Percentiles rank a stretch among this genome's conserved stretches.
Conservation (phyloP, 2,888 invertebrate genomes). For the Tenodera sinensis region DNA sequence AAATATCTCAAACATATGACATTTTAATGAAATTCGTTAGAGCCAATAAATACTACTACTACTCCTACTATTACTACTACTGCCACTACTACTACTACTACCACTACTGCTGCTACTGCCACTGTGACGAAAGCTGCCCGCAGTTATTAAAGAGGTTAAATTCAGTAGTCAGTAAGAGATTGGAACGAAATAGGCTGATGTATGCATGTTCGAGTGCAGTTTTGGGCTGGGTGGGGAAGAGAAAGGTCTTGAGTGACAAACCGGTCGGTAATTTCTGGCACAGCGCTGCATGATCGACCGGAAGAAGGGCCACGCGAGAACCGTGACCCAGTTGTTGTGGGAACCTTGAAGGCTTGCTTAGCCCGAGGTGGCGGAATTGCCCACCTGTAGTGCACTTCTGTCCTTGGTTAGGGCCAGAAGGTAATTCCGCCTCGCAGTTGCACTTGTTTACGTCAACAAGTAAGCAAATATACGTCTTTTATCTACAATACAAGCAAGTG, state of each 20-base stretch:
- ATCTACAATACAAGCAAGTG: too few relatives aligned
- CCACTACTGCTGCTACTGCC: too few relatives aligned
- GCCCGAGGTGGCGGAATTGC: not conserved
- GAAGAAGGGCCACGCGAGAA: not conserved
- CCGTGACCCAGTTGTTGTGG: not conserved
- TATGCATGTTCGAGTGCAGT: not conserved
- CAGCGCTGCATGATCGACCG: not conserved
- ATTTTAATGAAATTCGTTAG: too few relatives aligned
- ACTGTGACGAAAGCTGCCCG: too few relatives aligned
- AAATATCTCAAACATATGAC: too few relatives aligned
- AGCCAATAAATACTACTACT: too few relatives aligned
- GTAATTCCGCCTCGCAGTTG: too few relatives aligned
- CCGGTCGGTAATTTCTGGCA: not conserved
- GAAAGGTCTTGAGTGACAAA: not conserved
- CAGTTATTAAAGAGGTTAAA: too few relatives aligned
- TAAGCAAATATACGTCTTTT: too few relatives aligned
- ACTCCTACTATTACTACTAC: too few relatives aligned
- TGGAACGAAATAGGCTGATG: not conserved
- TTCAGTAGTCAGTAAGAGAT: not conserved
- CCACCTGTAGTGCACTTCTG: not conserved
- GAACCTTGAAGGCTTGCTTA: not conserved
- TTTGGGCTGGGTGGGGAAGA: not conserved
- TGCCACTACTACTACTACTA: too few relatives aligned
- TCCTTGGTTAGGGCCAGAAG: not conserved
- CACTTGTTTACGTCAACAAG: too few relatives aligned